Conservation (phyloP, 1,140 invertebrate genomes). For the Drosophila tropicalis region DNA sequence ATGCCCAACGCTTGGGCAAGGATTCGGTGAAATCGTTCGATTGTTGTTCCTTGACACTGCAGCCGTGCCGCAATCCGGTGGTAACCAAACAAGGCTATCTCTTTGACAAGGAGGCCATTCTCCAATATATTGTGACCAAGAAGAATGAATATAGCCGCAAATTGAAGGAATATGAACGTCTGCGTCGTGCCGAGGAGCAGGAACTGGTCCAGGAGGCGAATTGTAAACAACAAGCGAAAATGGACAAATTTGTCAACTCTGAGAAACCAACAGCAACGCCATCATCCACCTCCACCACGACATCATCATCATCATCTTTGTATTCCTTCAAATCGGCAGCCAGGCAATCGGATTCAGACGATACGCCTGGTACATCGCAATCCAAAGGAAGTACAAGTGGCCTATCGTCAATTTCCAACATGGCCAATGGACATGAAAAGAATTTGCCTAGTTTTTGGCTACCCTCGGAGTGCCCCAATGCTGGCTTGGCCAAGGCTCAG, state of each 20-base stretch:
- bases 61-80: conserved; percentile 87
- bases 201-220: conserved; percentile 83
- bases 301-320: conserved; percentile 20
- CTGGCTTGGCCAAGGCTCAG: conserved; percentile 88
- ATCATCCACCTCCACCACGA: conserved; percentile 48
- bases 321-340: not conserved
- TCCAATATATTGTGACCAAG: conserved; percentile 97
- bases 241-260: conserved; percentile 90
- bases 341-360: conserved; percentile 1
- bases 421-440: conserved; percentile 87
- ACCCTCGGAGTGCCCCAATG: conserved; percentile 95
- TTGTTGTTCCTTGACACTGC: conserved; percentile 97
- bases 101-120: conserved; percentile 98
- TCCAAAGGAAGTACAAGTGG: conserved; percentile 27
- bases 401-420: conserved; percentile 89
- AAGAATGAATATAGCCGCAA: conserved; percentile 96
- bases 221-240: conserved; percentile 86
- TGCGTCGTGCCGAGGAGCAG: conserved; percentile 90
- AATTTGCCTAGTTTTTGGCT: conserved; percentile 98
- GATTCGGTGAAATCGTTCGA: conserved; percentile 99
- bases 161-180: conserved; percentile 96
- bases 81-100: conserved; percentile 93
- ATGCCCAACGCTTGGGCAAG: conserved; percentile 90
- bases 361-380: conserved; percentile 41
- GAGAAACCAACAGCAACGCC: conserved; percentile 67